Evolutionary conservation across 2,113 vertebrate genomes (phyloP).

Genomic region (Gulo gulo): DNA sequence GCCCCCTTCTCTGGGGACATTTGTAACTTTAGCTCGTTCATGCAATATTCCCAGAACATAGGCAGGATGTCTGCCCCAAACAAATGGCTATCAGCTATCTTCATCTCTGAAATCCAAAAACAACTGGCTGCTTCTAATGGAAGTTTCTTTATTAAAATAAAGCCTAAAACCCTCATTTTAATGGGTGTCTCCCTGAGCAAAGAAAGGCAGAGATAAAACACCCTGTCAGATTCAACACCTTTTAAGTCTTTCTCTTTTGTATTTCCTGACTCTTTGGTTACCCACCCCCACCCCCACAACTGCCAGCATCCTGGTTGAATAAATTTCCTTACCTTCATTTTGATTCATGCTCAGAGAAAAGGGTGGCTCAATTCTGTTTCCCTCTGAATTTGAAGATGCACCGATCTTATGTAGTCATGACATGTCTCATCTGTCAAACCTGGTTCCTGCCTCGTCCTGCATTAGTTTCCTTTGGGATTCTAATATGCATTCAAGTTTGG

Average conservation of each 20-base stretch:
- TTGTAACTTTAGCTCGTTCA: not conserved
- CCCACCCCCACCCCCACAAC: not conserved
- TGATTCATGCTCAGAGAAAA: not conserved
- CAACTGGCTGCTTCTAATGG: not conserved
- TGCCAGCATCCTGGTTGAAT: not conserved
- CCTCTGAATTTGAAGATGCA: not conserved
- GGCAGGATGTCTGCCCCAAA: not conserved
- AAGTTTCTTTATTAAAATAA: not conserved
- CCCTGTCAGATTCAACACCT: not conserved
- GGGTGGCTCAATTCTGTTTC: not conserved
- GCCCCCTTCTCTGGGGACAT: not conserved
- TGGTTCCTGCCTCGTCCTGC: not conserved
- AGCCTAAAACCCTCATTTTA: not conserved
- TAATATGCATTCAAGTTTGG: not conserved
- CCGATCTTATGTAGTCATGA: not conserved
- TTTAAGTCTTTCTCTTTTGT: not conserved
- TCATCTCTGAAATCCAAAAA: not conserved
- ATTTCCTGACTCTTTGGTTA: not conserved
- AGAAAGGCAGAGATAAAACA: not conserved
- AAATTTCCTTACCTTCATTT: not conserved
- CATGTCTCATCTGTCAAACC: not conserved
- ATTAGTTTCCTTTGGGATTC: not conserved
- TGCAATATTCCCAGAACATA: not conserved
- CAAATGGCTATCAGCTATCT: not conserved
- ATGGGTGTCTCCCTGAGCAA: not conserved